phyloP scores from a whole-genome alignment of 2,797 vertebrate genomes.

The Gymnothorax reevesii region DNA sequence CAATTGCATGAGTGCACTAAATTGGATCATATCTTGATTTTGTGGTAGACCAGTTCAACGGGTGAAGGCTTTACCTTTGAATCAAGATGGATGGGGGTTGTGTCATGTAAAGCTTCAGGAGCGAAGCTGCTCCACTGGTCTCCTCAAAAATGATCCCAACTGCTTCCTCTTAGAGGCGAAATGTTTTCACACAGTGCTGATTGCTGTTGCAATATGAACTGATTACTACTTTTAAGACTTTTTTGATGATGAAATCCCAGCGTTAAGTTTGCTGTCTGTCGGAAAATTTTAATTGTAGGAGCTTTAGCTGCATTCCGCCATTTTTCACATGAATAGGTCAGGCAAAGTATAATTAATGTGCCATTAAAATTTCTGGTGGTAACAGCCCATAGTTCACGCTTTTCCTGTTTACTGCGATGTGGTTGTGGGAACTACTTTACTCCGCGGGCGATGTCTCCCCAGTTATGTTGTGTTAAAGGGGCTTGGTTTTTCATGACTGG shows the following conservation, averaged over 20 bases:
- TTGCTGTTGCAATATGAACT: background rate
- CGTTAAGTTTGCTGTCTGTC: constrained; percentile 14
- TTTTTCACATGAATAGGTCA: background rate
- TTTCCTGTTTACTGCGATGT: background rate
- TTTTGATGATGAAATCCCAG: background rate
- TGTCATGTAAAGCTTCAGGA: background rate
- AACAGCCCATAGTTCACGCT: background rate
- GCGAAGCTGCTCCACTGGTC: background rate
- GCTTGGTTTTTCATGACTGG: background rate
- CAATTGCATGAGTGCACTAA: background rate
- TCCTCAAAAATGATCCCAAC: background rate
- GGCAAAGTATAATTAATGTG: background rate
- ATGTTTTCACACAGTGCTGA: background rate
- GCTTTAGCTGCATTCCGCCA: background rate
- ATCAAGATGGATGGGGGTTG: background rate
- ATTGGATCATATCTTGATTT: background rate
- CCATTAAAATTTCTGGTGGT: background rate
- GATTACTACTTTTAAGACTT: background rate
- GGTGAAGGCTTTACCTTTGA: background rate
- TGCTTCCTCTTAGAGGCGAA: background rate
- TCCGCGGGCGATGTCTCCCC: background rate
- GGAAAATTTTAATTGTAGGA: background rate
- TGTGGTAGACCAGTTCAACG: background rate
- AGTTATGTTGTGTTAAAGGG: background rate
- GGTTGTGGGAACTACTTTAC: background rate